These are phyloP conservation scores for Aethina tumida DNA, from an alignment of 1,140 invertebrate species.

Conservation along the genomic window DNA sequence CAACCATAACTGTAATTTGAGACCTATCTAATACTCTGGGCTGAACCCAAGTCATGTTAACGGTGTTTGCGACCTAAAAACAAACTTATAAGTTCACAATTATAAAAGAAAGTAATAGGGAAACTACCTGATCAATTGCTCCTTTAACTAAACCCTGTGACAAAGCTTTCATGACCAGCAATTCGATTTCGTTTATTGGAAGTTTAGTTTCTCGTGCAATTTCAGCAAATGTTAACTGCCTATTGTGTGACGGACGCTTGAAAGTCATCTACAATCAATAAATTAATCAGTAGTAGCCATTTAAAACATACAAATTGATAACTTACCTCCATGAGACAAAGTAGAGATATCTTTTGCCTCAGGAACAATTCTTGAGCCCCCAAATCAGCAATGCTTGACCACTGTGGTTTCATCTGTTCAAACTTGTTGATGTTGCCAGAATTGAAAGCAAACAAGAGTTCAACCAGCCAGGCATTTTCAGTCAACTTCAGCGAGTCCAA, in stretches of 20 bases:
- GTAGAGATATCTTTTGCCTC: slow-evolving; percentile 84
- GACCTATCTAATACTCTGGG: slow-evolving; percentile 74
- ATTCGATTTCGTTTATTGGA: slow-evolving; percentile 78
- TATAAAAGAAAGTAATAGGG: background rate
- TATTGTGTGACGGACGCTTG: slow-evolving; percentile 57
- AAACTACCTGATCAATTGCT: slow-evolving; percentile 83
- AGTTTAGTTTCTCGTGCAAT: slow-evolving; percentile 80
- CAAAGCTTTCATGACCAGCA: slow-evolving; percentile 96
- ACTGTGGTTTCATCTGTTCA: slow-evolving; percentile 70
- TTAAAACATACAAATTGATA: slow-evolving; percentile 7
- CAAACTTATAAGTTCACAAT: slow-evolving; percentile 43
- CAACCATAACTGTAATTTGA: slow-evolving; percentile 70
- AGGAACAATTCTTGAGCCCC: slow-evolving; percentile 74
- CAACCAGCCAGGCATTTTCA: slow-evolving; percentile 79
- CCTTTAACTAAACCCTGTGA: slow-evolving; percentile 91
- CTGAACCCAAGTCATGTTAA: slow-evolving; percentile 84
- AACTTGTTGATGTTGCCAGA: slow-evolving; percentile 80
- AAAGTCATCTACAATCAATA: slow-evolving; percentile 54
- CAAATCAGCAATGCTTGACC: slow-evolving; percentile 78
- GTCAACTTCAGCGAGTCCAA: slow-evolving; percentile 75
- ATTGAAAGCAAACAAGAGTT: slow-evolving; percentile 88
- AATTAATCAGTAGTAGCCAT: background rate
- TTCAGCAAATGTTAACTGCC: slow-evolving; percentile 81
- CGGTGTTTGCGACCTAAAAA: slow-evolving; percentile 41
- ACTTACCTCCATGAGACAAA: slow-evolving; percentile 91